A percentile compares a stretch with the other conserved stretches of the same genome.
Evolutionary conservation across 2,113 vertebrate species (phyloP).

Genomic region (Rhinichthys klamathensis): DNA sequence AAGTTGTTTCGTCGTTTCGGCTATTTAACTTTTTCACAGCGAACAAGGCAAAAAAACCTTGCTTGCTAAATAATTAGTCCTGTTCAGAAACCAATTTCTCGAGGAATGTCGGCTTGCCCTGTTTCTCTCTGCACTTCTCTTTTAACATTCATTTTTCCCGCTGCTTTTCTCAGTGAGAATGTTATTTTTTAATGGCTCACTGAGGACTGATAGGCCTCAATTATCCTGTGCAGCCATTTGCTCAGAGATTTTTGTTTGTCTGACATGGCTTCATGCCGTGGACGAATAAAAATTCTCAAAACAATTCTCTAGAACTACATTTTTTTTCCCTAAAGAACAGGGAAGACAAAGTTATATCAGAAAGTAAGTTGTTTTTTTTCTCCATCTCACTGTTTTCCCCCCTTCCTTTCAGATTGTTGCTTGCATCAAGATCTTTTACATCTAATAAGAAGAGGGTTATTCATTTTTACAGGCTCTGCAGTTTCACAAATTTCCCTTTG

Average conservation of each 20-base stretch:
- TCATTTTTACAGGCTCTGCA: background rate
- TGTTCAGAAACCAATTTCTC: constrained; percentile 53
- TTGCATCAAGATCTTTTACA: background rate
- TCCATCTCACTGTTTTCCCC: background rate
- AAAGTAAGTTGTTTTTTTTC: background rate
- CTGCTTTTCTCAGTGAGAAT: background rate
- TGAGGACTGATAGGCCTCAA: constrained; percentile 16
- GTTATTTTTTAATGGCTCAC: constrained; percentile 28
- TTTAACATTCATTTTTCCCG: background rate
- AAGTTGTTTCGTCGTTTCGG: background rate
- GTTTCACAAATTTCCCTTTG: constrained; percentile 26
- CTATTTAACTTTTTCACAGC: background rate
- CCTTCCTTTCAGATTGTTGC: background rate
- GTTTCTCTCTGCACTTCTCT: background rate
- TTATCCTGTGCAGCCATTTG: background rate
- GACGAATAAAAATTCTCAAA: background rate
- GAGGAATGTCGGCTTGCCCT: constrained; percentile 30
- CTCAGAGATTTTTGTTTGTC: constrained; percentile 1
- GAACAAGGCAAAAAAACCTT: background rate
- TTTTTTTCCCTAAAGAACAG: background rate
- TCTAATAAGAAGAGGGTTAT: background rate
- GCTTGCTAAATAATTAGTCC: constrained; percentile 26
- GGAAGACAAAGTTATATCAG: background rate
- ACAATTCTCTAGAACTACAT: background rate
- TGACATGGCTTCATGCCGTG: background rate